Base-by-base conservation (phyloP, 2,888 invertebrate species). In the Habrosyne pyritoides region DNA sequence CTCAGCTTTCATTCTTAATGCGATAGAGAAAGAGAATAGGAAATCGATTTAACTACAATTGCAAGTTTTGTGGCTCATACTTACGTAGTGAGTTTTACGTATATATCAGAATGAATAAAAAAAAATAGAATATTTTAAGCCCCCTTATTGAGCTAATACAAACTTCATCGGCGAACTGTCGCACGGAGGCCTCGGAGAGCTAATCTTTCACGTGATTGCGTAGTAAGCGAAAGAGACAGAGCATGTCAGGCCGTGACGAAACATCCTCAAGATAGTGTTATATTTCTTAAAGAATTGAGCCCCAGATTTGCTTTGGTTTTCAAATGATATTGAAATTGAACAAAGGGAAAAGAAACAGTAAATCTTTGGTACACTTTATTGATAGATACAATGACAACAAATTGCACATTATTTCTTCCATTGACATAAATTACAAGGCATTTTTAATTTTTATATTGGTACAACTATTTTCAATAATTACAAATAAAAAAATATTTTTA, bases 321-420 rank as follows among this genome's bases (percentile, higher is more conserved):
- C 7, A 30, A 30, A 28, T 10, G 0, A 7, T 8, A 28, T 28
- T 28, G 10, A 47, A 47, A 21, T 5, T 5, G 10, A 10, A 4
- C 2, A 22, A 10, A n/a, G 3, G 8, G 12, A 18, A 47, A 7
- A 30, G 10, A 21, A 14, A 8, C 3, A 18, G 7, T 1, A 2
- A 10, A 55, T 75, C 78, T 82, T 84, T 84, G 76, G 77, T 79
- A 86, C 67, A 81, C 73, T 89, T 88, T 89, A 87, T 84, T 81
- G 66, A 76, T 64, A 75, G 66, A 76, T 64, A 75, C 77, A 73
- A 81, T 77, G 70, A 87, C 86, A 87, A 71, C 76, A 68, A 89
- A 86, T 87, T 89, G 85, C 87, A 87, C 84, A 71, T 50, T 72
- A 72, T 81, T 80, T 73, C 64, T 67, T 81, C 71, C 81, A 88